Evolutionary conservation across 1,140 invertebrate genomes (phyloP).

Genomic region (Rhizoglyphus robini): DNA sequence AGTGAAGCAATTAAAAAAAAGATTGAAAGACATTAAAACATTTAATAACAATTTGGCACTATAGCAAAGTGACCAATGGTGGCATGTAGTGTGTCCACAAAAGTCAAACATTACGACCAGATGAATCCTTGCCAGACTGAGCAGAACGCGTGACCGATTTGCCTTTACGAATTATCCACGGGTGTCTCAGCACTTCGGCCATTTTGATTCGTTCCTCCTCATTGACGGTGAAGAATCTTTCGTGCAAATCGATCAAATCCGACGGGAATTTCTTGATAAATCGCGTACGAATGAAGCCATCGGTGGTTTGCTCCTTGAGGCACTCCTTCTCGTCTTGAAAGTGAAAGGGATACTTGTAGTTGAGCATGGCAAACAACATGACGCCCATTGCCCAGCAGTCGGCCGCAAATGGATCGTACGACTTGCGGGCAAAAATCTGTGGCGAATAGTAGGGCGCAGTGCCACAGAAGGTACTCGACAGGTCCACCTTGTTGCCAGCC

Average conservation of each 20-base stretch:
- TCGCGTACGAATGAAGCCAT: conserved; percentile 54
- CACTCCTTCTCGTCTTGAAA: conserved; percentile 31
- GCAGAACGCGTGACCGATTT: not conserved
- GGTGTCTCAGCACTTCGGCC: conserved; percentile 33
- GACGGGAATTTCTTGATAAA: conserved; percentile 46
- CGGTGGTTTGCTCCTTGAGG: conserved; percentile 42
- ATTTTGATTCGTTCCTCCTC: conserved; percentile 54
- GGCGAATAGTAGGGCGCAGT: conserved; percentile 28
- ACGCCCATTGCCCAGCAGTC: conserved; percentile 30
- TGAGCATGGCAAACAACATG: conserved; percentile 30
- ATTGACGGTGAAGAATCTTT: conserved; percentile 61
- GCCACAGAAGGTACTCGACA: conserved; percentile 27
- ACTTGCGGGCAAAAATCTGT: conserved; percentile 26
- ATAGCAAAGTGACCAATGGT: too few species aligned
- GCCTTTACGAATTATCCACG: conserved; percentile 21
- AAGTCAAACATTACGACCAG: too few species aligned
- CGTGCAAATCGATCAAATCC: conserved; percentile 37
- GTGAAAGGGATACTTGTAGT: conserved; percentile 34
- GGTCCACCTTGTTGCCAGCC: not conserved
- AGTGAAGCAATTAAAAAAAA: too few species aligned
- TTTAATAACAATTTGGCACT: too few species aligned
- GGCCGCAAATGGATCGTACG: conserved; percentile 26
- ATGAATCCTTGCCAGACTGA: too few species aligned
- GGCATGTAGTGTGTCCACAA: too few species aligned
- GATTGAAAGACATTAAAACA: too few species aligned